Evolutionary conservation across 92 coral and sea anemone species (phyloP).

Genomic region (Heliopora coerulea): DNA sequence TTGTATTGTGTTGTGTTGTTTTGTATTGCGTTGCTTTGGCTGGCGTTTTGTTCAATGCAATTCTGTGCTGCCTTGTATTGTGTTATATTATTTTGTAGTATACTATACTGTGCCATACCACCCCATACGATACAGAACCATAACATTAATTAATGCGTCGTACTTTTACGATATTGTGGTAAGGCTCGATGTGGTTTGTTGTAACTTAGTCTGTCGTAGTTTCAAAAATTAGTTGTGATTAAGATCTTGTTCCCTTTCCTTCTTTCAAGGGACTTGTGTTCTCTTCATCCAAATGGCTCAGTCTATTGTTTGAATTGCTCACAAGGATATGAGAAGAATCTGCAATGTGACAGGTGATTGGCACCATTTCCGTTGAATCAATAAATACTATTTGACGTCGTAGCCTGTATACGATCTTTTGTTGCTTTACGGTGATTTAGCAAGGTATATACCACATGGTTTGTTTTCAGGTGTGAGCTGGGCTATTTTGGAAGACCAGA

Average conservation of each 20-base stretch:
- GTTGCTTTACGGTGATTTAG: not conserved
- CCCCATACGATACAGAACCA: too few relatives aligned
- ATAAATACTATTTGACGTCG: not conserved
- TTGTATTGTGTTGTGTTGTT: too few relatives aligned
- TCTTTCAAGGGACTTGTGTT: conserved; percentile 68
- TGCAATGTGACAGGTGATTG: conserved; percentile 71
- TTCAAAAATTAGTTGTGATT: too few relatives aligned
- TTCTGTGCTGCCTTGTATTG: too few relatives aligned
- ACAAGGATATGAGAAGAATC: conserved; percentile 76
- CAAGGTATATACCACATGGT: not conserved
- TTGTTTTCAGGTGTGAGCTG: conserved; percentile 61
- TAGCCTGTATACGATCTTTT: not conserved
- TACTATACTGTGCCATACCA: conserved; percentile 1
- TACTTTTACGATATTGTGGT: too few relatives aligned
- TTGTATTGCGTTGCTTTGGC: too few relatives aligned
- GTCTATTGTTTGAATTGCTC: conserved; percentile 89
- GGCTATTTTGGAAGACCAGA: conserved; percentile 90
- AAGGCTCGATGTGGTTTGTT: too few relatives aligned
- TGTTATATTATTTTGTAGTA: not conserved
- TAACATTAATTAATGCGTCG: too few relatives aligned
- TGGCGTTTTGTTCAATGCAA: too few relatives aligned
- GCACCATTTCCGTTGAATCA: too few relatives aligned
- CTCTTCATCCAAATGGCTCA: conserved; percentile 57
- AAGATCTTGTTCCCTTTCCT: too few relatives aligned
- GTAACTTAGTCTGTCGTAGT: too few relatives aligned